Evolutionary conservation across 2,797 vertebrate species (phyloP).

Genomic region (Tolypeutes matacus): DNA sequence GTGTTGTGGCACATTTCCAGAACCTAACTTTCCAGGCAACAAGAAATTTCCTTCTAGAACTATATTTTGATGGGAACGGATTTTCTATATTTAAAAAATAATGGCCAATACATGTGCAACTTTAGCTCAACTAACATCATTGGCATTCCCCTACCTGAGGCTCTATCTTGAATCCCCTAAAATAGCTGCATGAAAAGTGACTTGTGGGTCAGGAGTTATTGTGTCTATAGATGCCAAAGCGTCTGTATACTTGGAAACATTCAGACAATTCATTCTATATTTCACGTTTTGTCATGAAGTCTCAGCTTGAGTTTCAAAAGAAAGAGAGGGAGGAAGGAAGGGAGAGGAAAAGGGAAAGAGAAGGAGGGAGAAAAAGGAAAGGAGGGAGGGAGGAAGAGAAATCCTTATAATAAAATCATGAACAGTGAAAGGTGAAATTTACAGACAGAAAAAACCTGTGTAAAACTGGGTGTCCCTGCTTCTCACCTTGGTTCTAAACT

Average conservation of each 20-base stretch:
- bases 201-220: background rate
- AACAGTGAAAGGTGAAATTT: background rate
- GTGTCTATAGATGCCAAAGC: background rate
- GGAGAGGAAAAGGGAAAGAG: background rate
- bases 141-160: background rate
- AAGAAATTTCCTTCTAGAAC: conserved; percentile 69
- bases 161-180: background rate
- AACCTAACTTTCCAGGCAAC: conserved; percentile 73
- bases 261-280: background rate
- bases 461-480: too few relatives aligned
- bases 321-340: background rate
- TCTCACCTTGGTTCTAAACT: background rate
- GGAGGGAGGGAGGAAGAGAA: background rate
- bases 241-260: background rate
- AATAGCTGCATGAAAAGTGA: background rate
- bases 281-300: background rate
- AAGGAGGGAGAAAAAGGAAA: background rate
- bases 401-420: background rate
- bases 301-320: background rate
- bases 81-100: conserved; percentile 66
- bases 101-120: background rate
- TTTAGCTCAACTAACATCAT: background rate
- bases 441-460: background rate
- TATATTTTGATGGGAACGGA: conserved; percentile 70
- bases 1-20: conserved; percentile 73